Percentiles rank a stretch among this genome's conserved stretches.
These are phyloP conservation scores for Cirrhinus mrigala DNA, from an alignment of 2,797 vertebrate genomes.

Conservation along the genomic window DNA sequence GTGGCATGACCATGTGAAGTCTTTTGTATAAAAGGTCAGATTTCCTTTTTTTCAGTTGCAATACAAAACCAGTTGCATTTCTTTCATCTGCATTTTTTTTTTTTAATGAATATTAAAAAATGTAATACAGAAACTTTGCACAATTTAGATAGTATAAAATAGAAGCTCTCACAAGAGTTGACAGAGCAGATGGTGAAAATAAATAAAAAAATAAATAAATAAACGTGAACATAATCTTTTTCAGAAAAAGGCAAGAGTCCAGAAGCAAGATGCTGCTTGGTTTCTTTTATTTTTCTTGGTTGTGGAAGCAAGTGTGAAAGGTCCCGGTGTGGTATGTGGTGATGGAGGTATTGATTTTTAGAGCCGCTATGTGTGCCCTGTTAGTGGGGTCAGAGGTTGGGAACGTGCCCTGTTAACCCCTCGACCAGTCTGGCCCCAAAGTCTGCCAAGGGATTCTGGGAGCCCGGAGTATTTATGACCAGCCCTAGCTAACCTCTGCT, in stretches of 20 bases:
- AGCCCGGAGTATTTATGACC: conserved; percentile 82
- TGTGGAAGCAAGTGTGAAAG: conserved; percentile 80
- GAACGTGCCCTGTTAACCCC: conserved; percentile 84
- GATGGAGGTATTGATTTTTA: conserved; percentile 81
- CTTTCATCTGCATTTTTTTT: neutral
- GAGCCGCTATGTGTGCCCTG: conserved; percentile 82
- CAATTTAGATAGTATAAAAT: neutral
- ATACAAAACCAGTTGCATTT: neutral
- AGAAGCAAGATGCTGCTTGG: conserved; percentile 56
- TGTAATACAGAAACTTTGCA: neutral
- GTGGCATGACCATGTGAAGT: neutral
- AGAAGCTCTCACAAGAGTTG: neutral
- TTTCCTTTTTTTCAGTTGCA: neutral
- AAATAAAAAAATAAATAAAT: no score
- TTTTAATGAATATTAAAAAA: neutral
- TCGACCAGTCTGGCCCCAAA: conserved; percentile 80
- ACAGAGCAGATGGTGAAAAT: neutral
- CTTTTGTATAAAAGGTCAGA: neutral
- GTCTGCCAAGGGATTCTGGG: conserved; percentile 81
- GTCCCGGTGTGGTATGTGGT: conserved; percentile 82
- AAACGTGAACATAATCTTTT: neutral
- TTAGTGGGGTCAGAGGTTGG: conserved; percentile 85
- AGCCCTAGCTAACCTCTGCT: conserved; percentile 41
- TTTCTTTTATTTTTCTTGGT: conserved; percentile 71
- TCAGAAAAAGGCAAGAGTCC: conserved; percentile 48